A percentile compares a stretch with the other conserved stretches of the same genome.
Conservation (phyloP, 2,797 vertebrate species). For the Tadarida brasiliensis region DNA sequence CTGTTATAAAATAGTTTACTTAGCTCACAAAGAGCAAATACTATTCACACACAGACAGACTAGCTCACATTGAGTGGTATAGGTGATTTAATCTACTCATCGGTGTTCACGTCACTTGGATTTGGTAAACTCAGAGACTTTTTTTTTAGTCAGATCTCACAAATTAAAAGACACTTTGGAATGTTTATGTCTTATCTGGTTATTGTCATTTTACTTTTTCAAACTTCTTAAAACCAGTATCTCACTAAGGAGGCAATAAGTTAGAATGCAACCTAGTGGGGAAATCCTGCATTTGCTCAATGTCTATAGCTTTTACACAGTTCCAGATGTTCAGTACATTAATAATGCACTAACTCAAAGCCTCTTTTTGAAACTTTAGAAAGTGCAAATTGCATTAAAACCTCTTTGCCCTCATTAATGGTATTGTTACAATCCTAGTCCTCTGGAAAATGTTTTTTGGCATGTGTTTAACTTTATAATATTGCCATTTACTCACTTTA, state of each 20-base stretch:
- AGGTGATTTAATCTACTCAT: slow-evolving; percentile 53
- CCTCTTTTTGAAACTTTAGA: slow-evolving; percentile 92
- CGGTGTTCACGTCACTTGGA: slow-evolving; percentile 55
- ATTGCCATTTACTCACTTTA: slow-evolving; percentile 91
- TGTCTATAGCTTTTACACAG: slow-evolving; percentile 89
- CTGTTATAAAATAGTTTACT: slow-evolving; percentile 45
- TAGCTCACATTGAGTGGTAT: slow-evolving; percentile 18
- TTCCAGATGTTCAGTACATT: slow-evolving; percentile 92
- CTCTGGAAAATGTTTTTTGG: slow-evolving; percentile 92
- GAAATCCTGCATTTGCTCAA: slow-evolving; percentile 91
- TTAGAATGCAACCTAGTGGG: slow-evolving; percentile 88
- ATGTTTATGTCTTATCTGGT: slow-evolving; percentile 89
- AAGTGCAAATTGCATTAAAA: slow-evolving; percentile 93
- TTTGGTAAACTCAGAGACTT: slow-evolving; percentile 44
- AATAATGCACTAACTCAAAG: slow-evolving; percentile 91
- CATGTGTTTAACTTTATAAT: slow-evolving; percentile 91
- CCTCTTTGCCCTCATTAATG: slow-evolving; percentile 92
- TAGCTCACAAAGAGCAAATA: slow-evolving; percentile 56
- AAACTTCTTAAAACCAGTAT: slow-evolving; percentile 87
- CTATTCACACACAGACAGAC: slow-evolving; percentile 57
- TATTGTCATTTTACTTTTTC: slow-evolving; percentile 89
- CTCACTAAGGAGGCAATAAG: slow-evolving; percentile 88
- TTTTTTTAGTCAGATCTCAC: slow-evolving; percentile 38
- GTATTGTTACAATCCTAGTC: slow-evolving; percentile 90
- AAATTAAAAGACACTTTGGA: slow-evolving; percentile 82